Conservation (phyloP, 2,797 vertebrate genomes). For the Hephaestus fuliginosus region DNA sequence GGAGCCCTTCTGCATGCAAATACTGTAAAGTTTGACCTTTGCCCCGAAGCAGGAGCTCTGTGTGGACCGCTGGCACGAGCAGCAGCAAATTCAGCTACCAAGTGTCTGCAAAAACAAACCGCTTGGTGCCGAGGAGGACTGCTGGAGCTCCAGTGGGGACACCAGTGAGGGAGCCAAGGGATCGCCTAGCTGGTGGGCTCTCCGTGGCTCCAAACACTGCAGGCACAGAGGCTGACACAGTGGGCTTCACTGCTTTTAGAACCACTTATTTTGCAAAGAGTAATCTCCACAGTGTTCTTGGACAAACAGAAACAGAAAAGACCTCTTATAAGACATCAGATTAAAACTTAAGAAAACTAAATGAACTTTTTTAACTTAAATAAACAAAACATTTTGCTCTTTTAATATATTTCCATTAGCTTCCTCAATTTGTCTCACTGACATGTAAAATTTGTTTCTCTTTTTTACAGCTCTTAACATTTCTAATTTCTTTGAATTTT, state of each 20-base stretch:
- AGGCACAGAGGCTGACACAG: background rate
- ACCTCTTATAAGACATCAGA: background rate
- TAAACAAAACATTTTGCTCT: too few species aligned
- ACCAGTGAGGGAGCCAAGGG: background rate
- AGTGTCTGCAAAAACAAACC: conserved; percentile 25
- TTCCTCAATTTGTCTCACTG: background rate
- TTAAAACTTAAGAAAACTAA: background rate
- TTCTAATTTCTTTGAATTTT: background rate
- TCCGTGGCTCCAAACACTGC: conserved; percentile 11
- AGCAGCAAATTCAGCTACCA: conserved; percentile 14
- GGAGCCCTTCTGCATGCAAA: conserved; percentile 15
- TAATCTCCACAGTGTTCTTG: background rate
- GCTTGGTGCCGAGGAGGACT: conserved; percentile 6
- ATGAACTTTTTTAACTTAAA: background rate
- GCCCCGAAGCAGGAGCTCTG: background rate
- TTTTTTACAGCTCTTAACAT: background rate
- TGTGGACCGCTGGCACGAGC: conserved; percentile 19
- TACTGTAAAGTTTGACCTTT: conserved; percentile 25
- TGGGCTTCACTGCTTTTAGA: background rate
- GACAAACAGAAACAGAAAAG: background rate
- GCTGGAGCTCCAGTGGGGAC: conserved; percentile 12
- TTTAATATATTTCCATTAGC: background rate
- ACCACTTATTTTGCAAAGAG: background rate
- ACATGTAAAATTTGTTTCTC: background rate
- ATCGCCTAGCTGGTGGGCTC: background rate